phyloP scores from a whole-genome alignment of 37 sponge, comb jelly and placozoan genomes.

The Chondrilla cf. caribensis region DNA sequence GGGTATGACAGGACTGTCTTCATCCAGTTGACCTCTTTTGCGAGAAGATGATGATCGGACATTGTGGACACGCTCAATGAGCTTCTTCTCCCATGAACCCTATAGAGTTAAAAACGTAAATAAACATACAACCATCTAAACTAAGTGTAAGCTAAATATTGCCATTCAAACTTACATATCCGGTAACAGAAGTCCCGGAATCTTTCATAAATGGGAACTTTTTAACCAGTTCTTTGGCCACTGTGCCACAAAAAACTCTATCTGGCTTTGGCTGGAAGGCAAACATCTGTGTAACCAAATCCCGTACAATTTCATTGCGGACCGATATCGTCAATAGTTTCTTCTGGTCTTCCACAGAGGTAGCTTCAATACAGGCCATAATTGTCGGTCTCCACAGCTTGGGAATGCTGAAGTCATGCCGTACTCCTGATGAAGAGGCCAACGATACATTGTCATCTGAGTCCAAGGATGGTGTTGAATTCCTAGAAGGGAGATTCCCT shows the following conservation, averaged over 20 bases:
- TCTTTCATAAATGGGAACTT: slow-evolving; percentile 39
- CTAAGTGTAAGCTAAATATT: not conserved
- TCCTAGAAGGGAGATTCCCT: not conserved
- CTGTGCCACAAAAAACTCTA: slow-evolving; percentile 16
- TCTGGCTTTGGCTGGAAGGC: slow-evolving; percentile 23
- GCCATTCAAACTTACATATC: slow-evolving; percentile 18
- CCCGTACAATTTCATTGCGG: slow-evolving; percentile 8
- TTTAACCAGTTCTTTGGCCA: slow-evolving; percentile 36
- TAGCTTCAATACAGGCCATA: slow-evolving; percentile 3
- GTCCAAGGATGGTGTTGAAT: not conserved
- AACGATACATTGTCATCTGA: slow-evolving; percentile 24
- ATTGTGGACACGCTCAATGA: slow-evolving; percentile 41
- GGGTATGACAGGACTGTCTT: not conserved
- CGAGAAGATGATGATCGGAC: slow-evolving; percentile 10
- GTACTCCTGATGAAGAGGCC: slow-evolving; percentile 19
- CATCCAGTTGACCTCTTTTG: slow-evolving; percentile 26
- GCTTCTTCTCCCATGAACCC: slow-evolving; percentile 44
- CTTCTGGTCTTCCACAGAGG: slow-evolving; percentile 22
- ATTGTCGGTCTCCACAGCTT: slow-evolving; percentile 23
- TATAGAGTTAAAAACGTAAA: not conserved
- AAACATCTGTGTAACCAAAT: slow-evolving; percentile 29
- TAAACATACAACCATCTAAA: not conserved
- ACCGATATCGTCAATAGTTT: slow-evolving; percentile 5
- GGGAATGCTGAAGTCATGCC: slow-evolving; percentile 20
- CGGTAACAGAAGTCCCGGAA: slow-evolving; percentile 28